phyloP scores from a whole-genome alignment of 2,113 vertebrate species.

The Hirundichthys speculiger region DNA sequence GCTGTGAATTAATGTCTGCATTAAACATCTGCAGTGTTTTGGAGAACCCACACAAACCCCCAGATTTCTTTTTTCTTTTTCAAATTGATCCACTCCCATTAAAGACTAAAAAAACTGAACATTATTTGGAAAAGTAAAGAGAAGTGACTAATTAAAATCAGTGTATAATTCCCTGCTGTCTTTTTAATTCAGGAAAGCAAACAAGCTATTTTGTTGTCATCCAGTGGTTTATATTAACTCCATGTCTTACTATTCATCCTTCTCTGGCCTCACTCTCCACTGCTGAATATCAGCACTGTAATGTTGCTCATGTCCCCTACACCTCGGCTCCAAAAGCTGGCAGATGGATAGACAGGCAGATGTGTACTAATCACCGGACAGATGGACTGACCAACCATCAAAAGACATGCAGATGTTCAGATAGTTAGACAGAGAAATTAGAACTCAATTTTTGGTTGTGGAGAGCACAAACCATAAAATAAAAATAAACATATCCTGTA shows the following conservation, averaged over 20 bases:
- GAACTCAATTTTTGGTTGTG: conserved; percentile 31
- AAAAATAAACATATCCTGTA: conserved; percentile 29
- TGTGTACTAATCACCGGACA: conserved; percentile 65
- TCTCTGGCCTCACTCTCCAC: conserved; percentile 1
- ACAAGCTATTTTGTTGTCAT: neutral
- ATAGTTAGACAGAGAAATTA: conserved; percentile 35
- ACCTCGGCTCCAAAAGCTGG: conserved; percentile 38
- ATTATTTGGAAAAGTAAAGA: too few relatives aligned
- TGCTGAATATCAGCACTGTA: conserved; percentile 1
- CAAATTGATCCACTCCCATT: too few relatives aligned
- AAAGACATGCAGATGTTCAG: conserved; percentile 54
- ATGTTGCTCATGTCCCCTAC: conserved; percentile 33
- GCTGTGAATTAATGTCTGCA: neutral
- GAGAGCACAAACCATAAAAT: conserved; percentile 20
- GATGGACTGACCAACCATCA: conserved; percentile 69
- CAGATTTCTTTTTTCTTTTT: too few relatives aligned
- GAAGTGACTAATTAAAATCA: too few relatives aligned
- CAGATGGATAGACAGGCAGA: conserved; percentile 63
- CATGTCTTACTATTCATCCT: neutral
- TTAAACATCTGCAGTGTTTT: neutral
- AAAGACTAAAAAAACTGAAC: too few relatives aligned
- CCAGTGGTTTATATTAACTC: conserved; percentile 2
- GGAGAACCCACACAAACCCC: too few relatives aligned
- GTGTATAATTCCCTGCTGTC: too few relatives aligned
- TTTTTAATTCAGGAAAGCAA: too few relatives aligned